Base-by-base conservation (phyloP, 2,113 vertebrate species). In the Alectura lathami region DNA sequence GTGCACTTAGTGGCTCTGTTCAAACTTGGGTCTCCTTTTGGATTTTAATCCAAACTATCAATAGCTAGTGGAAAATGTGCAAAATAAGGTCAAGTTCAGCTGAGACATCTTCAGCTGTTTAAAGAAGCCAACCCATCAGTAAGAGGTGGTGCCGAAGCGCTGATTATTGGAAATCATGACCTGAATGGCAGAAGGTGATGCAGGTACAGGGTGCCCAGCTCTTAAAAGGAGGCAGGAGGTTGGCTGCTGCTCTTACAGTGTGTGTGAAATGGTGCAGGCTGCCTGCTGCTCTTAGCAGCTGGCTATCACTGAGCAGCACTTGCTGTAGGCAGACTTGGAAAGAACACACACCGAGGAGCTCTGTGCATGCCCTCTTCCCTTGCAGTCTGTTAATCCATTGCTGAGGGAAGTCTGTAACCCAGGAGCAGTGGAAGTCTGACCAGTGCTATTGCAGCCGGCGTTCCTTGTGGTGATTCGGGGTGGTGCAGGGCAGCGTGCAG, bases 241-340 rank as follows among this genome's bases (percentile, higher is more conserved):
- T 8, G n/a, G 6, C 56, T 81, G 51, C 32, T 73, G n/a, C 24
- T 56, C 12, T 73, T 62, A 2, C 5, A 32, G 13, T 66, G 63
- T 3, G 0, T 8, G 8, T 40, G 23, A 48, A 23, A 0, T 13
- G 27, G 69, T 17, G 36, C 43, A 66, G 69, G 30, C 82, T 63
- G 26, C 30, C 36, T 27, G 67, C n/a, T 88, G 43, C 32, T 56
- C 15, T 22, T 43, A 3, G 20, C 5, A 45, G 22, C 24, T 74
- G 68, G 4, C 45, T 82, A 15, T 24, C 40, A 4, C 13, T 38
- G 50, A 24, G 11, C 36, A 12, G 2, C 0, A 1, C 45, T 56
- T 48, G 57, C 40, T 62, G n/a, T 8, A 24, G 48, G 17, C 13
- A 22, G 1, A 17, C 17, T 20, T 63, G 13, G 36, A 60, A 51